Conservation (phyloP, 2,113 vertebrate genomes). For the Phyllopteryx taeniolatus region DNA sequence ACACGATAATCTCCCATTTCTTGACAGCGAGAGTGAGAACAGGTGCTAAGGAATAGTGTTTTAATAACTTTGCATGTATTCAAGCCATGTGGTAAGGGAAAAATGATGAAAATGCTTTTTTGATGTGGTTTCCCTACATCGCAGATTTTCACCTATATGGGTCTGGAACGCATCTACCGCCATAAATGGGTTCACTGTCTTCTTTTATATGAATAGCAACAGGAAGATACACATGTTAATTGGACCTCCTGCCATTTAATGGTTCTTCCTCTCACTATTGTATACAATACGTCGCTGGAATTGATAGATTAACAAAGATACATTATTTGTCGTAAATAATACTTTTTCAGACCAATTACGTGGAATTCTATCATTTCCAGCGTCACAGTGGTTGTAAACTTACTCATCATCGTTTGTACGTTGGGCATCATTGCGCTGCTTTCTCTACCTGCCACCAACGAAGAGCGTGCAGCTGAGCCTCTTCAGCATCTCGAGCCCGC, state of each 20-base stretch:
- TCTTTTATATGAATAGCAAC: no score
- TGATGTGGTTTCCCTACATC: no score
- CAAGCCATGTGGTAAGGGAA: no score
- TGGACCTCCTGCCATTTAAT: neutral
- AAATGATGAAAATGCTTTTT: no score
- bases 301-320: neutral
- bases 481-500: conserved; percentile 52
- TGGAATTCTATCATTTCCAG: neutral
- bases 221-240: no score
- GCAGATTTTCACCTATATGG: no score
- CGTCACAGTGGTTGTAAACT: neutral
- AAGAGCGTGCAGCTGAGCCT: conserved; percentile 53
- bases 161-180: no score
- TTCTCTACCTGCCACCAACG: conserved; percentile 45
- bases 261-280: neutral
- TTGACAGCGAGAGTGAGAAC: no score
- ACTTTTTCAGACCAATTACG: neutral
- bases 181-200: no score
- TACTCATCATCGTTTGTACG: neutral
- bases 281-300: neutral
- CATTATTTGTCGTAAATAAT: neutral
- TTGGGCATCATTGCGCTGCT: neutral
- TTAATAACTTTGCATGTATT: no score
- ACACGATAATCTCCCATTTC: no score
- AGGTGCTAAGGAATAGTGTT: no score